phyloP scores from a whole-genome alignment of 1,140 invertebrate species.

The Battus philenor region DNA sequence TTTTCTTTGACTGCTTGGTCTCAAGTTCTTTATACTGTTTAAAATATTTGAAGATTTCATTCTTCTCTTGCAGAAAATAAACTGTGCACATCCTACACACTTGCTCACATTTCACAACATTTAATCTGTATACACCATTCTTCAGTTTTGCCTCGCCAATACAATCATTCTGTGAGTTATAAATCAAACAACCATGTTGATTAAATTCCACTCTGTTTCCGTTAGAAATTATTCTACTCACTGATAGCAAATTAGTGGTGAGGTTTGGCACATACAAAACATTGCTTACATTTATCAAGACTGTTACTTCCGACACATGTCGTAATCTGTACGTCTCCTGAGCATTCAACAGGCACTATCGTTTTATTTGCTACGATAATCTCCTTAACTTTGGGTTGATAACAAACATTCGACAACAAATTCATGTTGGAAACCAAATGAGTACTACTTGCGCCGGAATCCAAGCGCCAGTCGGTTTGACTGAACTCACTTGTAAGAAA shows the following conservation, averaged over 20 bases:
- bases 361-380: background rate
- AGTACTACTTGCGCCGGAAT: constrained; percentile 10
- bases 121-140: constrained; percentile 22
- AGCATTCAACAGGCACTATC: background rate
- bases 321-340: background rate
- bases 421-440: constrained; percentile 7
- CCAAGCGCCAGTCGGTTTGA: constrained; percentile 13
- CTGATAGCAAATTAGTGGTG: constrained; percentile 34
- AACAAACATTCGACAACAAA: background rate
- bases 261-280: constrained; percentile 23
- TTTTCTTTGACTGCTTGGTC: no score
- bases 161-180: constrained; percentile 20
- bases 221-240: constrained; percentile 31
- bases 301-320: background rate
- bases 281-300: background rate
- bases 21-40: no score
- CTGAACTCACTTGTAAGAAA: constrained; percentile 2
- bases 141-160: constrained; percentile 13
- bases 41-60: no score
- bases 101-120: no score
- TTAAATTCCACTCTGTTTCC: constrained; percentile 29
- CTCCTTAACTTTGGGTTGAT: background rate
- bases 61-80: no score
- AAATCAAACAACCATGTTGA: constrained; percentile 22
- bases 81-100: no score